Base-by-base conservation (phyloP, 2,797 vertebrate genomes). In the Nannoperca obscura region DNA sequence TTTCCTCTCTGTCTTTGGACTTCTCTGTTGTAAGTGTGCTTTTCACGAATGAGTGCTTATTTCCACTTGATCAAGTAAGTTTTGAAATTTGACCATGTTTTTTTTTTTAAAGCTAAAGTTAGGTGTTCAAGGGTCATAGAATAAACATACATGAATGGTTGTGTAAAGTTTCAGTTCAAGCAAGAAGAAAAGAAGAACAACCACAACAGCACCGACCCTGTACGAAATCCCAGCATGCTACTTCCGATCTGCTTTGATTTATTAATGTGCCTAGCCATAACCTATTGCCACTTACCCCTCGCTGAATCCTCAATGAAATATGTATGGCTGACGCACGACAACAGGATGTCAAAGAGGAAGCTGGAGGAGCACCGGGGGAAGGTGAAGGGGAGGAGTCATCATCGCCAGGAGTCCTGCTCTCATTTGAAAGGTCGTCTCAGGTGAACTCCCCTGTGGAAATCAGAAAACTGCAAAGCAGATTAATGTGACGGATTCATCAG, bases 281-380 rank as follows among this genome's bases (percentile, higher is more conserved):
- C 87, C 84, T 69, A 67, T 66, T 80, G 83, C 76, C 81, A 81
- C 79, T 66, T 76, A 86, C 71, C 85, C 90, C 76, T 78, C 17
- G 17, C 85, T 82, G 81, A 66, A 85, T 65, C 68, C 71, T 74
- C 65, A 8, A 88, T 92, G 78, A 92, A 93, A 92, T 91, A 92
- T 92, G 88, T 54, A 91, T 87, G 81, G 7, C 49, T 90, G 84
- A 89, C 27, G 72, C 87, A 83, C 20, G 40, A 67, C 78, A 82
- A 86, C 85, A 88, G 88, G 87, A 89, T 84, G 88, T 88, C 76
- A 89, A 38, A 80, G 86, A 80, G 76, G 76, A 88, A 81, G 70
- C 59, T 46, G 81, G 44, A 42, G 53, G 73, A 44, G 78, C 62
- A 65, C 34, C 2, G 64, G 65, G 79, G 79, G 79, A 76, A 55